Conservation (phyloP, 2,888 invertebrate genomes). For the Strigamia maritima region DNA sequence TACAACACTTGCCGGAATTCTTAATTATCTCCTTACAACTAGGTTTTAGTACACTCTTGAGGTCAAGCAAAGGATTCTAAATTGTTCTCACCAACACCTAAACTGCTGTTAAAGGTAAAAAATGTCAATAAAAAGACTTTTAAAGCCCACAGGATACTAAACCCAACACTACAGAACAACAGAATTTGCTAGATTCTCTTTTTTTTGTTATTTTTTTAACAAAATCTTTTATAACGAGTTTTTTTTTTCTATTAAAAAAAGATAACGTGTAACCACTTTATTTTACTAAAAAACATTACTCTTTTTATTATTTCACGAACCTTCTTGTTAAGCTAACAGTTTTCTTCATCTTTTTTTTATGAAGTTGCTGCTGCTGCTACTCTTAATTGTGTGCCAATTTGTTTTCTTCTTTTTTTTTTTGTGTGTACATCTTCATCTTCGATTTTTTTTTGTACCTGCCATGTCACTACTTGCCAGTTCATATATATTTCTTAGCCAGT, state of each 20-base stretch:
- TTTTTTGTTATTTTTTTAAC: neutral
- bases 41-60: constrained; percentile 6
- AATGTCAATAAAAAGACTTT: neutral
- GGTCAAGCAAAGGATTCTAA: constrained; percentile 1
- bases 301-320: neutral
- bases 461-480: neutral
- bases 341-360: neutral
- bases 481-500: constrained; percentile 8
- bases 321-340: neutral
- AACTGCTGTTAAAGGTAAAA: constrained; percentile 7
- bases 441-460: neutral
- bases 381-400: constrained; percentile 20
- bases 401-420: neutral
- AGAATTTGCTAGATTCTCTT: neutral
- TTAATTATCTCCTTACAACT: constrained; percentile 23
- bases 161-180: neutral
- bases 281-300: neutral
- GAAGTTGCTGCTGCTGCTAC: neutral
- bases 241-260: too few relatives aligned
- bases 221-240: too few relatives aligned
- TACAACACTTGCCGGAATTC: constrained; percentile 10
- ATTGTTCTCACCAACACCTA: constrained; percentile 19
- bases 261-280: neutral
- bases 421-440: neutral
- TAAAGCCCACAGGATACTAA: neutral